These are phyloP conservation scores for Osmerus eperlanus DNA, from an alignment of 2,113 vertebrate genomes.

Conservation along the genomic window DNA sequence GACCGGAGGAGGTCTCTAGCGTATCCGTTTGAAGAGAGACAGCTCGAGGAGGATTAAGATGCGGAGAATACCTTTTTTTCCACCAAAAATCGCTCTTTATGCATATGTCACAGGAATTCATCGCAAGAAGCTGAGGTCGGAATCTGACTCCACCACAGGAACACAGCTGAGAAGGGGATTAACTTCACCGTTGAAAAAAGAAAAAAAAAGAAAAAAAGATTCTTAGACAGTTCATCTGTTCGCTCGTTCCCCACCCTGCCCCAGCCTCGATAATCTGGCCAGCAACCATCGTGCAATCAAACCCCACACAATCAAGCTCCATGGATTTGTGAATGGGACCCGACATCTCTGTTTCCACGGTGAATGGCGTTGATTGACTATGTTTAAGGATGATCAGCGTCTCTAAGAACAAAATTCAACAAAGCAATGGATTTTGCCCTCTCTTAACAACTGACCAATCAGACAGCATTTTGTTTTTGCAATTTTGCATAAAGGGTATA, in stretches of 20 bases:
- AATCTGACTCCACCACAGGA: constrained; percentile 67
- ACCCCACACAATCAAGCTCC: constrained; percentile 21
- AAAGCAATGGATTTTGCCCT: constrained; percentile 11
- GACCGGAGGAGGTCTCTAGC: constrained; percentile 44
- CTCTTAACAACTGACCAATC: constrained; percentile 13
- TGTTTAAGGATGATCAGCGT: neutral
- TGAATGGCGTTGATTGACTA: constrained; percentile 49
- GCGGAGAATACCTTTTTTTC: constrained; percentile 46
- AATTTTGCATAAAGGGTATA: neutral
- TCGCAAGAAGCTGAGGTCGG: constrained; percentile 25
- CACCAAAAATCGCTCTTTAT: constrained; percentile 52
- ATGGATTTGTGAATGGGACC: constrained; percentile 50
- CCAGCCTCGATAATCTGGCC: constrained; percentile 50
- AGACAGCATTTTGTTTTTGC: neutral
- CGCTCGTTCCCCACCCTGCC: constrained; percentile 19
- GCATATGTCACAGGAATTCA: constrained; percentile 64
- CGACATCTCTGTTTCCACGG: constrained; percentile 50
- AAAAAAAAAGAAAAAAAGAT: constrained; percentile 16
- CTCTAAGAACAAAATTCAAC: constrained; percentile 7
- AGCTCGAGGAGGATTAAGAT: constrained; percentile 67
- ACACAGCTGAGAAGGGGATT: constrained; percentile 71
- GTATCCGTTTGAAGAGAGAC: constrained; percentile 13
- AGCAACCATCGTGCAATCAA: constrained; percentile 33
- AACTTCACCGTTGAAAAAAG: constrained; percentile 68
- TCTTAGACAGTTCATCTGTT: constrained; percentile 59